These are phyloP conservation scores for Drosophila malerkotliana DNA, from an alignment of 1,140 invertebrate species.

Conservation along the genomic window DNA sequence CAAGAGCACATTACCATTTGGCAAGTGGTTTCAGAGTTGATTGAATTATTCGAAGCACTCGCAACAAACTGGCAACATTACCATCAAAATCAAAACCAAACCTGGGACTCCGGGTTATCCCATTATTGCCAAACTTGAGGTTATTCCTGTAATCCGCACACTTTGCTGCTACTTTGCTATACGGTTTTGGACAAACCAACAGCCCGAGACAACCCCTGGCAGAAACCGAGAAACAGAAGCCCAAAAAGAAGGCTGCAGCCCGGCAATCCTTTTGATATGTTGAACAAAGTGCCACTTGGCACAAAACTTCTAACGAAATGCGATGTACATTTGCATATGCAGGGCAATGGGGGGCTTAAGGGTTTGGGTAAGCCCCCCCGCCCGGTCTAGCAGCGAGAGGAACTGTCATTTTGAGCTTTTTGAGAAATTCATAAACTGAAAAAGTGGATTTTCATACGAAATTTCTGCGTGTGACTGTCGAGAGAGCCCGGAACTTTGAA, in stretches of 20 bases:
- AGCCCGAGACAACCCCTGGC: slow-evolving; percentile 21
- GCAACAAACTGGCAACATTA: slow-evolving; percentile 25
- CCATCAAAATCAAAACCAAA: slow-evolving; percentile 7
- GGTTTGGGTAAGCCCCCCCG: slow-evolving; percentile 8
- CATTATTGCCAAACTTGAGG: slow-evolving; percentile 29
- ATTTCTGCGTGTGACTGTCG: slow-evolving; percentile 69
- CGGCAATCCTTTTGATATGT: slow-evolving; percentile 71
- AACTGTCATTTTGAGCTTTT: slow-evolving; percentile 78
- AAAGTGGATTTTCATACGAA: slow-evolving; percentile 82
- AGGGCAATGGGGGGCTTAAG: neutral
- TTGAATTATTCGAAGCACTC: slow-evolving; percentile 32
- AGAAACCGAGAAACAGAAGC: slow-evolving; percentile 1
- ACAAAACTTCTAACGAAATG: slow-evolving; percentile 65
- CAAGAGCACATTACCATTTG: slow-evolving; percentile 29
- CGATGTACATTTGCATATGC: slow-evolving; percentile 70
- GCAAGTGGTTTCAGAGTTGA: slow-evolving; percentile 30
- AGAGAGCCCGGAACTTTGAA: slow-evolving; percentile 59
- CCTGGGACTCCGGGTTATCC: slow-evolving; percentile 23
- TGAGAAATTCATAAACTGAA: slow-evolving; percentile 82
- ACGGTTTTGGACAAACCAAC: slow-evolving; percentile 8
- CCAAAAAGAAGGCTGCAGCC: slow-evolving; percentile 14
- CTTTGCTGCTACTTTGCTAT: slow-evolving; percentile 21
- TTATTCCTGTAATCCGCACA: slow-evolving; percentile 39
- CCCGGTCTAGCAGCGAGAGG: slow-evolving; percentile 31
- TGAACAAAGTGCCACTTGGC: slow-evolving; percentile 76